Evolutionary conservation across 2,113 vertebrate species (phyloP), one percentile per base, ranked within the genome.

Genomic region (Scophthalmus maximus): DNA sequence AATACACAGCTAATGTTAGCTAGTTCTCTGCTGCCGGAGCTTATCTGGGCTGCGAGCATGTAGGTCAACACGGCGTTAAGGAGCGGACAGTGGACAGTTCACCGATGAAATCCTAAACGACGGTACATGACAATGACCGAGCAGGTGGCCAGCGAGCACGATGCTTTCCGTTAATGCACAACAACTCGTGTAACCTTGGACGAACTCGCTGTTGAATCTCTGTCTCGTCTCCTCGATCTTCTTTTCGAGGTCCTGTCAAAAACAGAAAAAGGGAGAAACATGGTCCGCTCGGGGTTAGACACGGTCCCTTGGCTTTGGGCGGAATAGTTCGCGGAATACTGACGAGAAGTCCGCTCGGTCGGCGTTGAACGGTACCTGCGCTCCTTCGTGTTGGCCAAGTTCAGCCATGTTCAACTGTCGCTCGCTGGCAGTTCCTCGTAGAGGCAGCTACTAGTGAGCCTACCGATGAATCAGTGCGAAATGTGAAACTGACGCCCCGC

Each of bases 191-290:
- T 89, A 91, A 98, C 97, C 97, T 94, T 94, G 80, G 49, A 96
- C 69, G 75, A 93, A 95, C 66, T 98, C 96, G 18, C 91, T 87
- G 78, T 93, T 95, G 88, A 99, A 99, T 60, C 96, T 94, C 76
- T 93, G 91, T 30, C 96, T 93, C 1, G 88, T 95, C 80, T 96
- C 95, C 51, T 90, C 86, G 36, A 98, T 88, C 86, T 96, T 95
- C 63, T 83, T 94, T 56, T 92, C 91, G 68, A 94, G 93, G 22
- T 95, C 95, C 93, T 94, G 92, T 80, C 87, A 80, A 50, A 76
- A 68, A 69, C 71, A 86, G 38, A n/a, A n/a, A n/a, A n/a, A n/a
- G n/a, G n/a, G n/a, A n/a, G n/a, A n/a, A n/a, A n/a, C n/a, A n/a
- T n/a, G n/a, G n/a, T n/a, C n/a, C n/a, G n/a, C n/a, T n/a, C n/a